Evolutionary conservation across 2,797 vertebrate genomes (phyloP), one percentile per base, ranked within the genome.

Genomic region (Mormyrops attenuatus): DNA sequence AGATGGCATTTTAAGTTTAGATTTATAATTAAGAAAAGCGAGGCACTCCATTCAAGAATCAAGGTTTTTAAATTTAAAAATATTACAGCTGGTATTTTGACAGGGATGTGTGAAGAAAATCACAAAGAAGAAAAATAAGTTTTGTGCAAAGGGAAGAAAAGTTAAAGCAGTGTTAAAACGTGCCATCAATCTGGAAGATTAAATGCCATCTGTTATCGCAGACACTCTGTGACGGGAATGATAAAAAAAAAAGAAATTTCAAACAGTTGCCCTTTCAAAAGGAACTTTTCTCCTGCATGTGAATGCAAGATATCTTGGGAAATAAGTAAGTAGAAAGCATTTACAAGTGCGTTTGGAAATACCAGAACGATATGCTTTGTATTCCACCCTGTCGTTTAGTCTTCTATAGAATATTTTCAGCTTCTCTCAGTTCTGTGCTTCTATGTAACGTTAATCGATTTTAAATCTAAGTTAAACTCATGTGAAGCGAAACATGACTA

Each of bases 241-340:
- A 60, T 60, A 20, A 87, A 63, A 60, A 85, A 30, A 86, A 87
- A 60, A 87, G 20, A 53, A 13, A 15, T 91, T 38, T 90, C 60
- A 89, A 92, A 91, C 57, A 22, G 89, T 63, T 88, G 52, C 38
- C 84, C 84, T 60, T 20, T 66, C 57, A 66, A 22, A 38, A 89
- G 77, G 77, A 90, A 91, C 90, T 41, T 69, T 15, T 90, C 49
- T 69, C 90, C 55, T 88, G 53, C 73, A 89, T 91, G 63, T 57
- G 47, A 53, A 34, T 52, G 50, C 50, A 44, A 41, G 53, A 57
- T 82, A 34, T 38, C 52, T 87, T 34, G 5, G 57, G 26, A 87
- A 55, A 55, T 95, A 94, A 93, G 93, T 92, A 94, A 96, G 95
- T 95, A 95, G 92, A 94, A 94, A 38, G 85, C 22, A 20, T 55